Percentiles rank a stretch among this genome's conserved stretches.
phyloP scores from a whole-genome alignment of 2,113 vertebrate genomes.

The western clawed frog (Xenopus tropicalis) region UCB_Xtro_10.0 CM004448.2:103660501-103661000 shows the following conservation, averaged over 20 bases:
- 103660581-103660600: constrained; percentile 11
- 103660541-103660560: constrained; percentile 7
- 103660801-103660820: too few relatives aligned
- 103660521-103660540: neutral
- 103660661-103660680: constrained; percentile 6
- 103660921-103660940: too few relatives aligned
- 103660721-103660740: neutral
- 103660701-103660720: constrained; percentile 10
- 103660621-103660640: constrained; percentile 58
- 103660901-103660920: neutral
- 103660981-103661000: neutral
- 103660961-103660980: neutral
- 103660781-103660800: too few relatives aligned
- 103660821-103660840: too few relatives aligned
- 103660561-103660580: neutral
- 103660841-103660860: too few relatives aligned
- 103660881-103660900: neutral
- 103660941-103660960: neutral
- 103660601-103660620: constrained; percentile 50
- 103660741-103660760: neutral
- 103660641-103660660: neutral
- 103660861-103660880: neutral
- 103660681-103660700: constrained; percentile 17
- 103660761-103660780: too few relatives aligned
- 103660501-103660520: neutral